A percentile compares a stretch with the other conserved stretches of the same genome.
These are phyloP conservation scores for Microcebus ravelobensis DNA, from an alignment of 2,113 vertebrate species.

Conservation along the genomic window DNA sequence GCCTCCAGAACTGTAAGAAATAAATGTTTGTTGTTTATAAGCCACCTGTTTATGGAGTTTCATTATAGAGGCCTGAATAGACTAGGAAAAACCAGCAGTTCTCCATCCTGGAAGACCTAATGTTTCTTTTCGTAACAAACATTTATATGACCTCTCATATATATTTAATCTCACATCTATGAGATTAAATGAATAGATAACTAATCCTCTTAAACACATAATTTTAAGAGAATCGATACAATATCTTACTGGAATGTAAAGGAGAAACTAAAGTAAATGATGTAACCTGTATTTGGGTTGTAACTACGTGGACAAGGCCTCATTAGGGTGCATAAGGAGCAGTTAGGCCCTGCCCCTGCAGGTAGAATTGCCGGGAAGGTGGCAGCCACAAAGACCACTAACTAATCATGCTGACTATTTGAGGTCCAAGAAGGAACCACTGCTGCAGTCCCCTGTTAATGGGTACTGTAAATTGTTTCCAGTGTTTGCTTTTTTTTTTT, in stretches of 20 bases:
- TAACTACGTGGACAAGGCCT: fast-evolving
- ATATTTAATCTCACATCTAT: too few species aligned
- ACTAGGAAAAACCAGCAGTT: background rate
- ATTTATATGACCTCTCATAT: background rate
- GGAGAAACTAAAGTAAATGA: background rate
- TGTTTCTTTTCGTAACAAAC: background rate
- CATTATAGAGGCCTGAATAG: background rate
- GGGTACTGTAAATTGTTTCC: background rate
- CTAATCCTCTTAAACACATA: background rate
- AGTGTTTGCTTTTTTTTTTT: background rate
- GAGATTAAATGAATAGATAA: background rate
- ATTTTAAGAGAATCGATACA: background rate
- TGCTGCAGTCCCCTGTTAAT: background rate
- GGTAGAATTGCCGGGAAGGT: background rate
- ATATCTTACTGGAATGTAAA: background rate
- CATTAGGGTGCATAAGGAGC: fast-evolving
- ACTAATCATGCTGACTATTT: fast-evolving
- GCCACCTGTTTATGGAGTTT: background rate
- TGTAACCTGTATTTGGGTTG: background rate
- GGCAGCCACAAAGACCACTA: background rate
- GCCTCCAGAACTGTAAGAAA: background rate
- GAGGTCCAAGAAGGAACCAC: background rate
- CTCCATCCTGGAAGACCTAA: background rate
- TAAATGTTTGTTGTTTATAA: too few species aligned
- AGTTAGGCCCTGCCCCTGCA: background rate